Evolutionary conservation across 2,113 vertebrate species (phyloP).

Genomic region (Psammodynastes pulverulentus): DNA sequence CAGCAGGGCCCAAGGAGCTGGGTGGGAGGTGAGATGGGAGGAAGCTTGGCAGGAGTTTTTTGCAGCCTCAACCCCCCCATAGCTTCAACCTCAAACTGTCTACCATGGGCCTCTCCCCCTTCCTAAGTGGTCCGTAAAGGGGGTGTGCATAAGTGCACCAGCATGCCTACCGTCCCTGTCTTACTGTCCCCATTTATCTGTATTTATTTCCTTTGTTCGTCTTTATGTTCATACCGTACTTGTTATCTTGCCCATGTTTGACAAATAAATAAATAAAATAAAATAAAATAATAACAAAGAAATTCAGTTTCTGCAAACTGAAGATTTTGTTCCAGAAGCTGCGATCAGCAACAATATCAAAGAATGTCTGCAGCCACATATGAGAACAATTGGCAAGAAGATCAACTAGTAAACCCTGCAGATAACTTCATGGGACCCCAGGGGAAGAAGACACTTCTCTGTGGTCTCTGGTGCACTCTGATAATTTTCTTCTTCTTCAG

Average conservation of each 20-base stretch:
- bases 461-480: neutral
- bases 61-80: too few relatives aligned
- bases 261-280: too few relatives aligned
- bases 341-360: too few relatives aligned
- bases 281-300: neutral
- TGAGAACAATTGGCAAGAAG: neutral
- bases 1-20: neutral
- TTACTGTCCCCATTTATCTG: too few relatives aligned
- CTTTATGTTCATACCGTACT: too few relatives aligned
- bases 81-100: too few relatives aligned
- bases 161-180: too few relatives aligned
- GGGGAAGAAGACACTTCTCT: neutral
- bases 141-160: too few relatives aligned
- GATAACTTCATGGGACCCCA: neutral
- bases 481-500: neutral
- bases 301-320: neutral
- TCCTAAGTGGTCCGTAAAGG: too few relatives aligned
- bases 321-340: neutral
- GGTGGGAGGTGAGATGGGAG: neutral
- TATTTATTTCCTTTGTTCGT: too few relatives aligned
- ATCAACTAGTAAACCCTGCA: neutral
- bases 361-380: neutral
- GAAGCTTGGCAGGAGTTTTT: neutral
- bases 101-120: too few relatives aligned
- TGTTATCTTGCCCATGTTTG: too few relatives aligned